Percentiles rank a stretch among this genome's conserved stretches.
These are phyloP conservation scores for Eupithecia insigniata DNA, from an alignment of 2,888 invertebrate genomes.

Conservation along the genomic window DNA sequence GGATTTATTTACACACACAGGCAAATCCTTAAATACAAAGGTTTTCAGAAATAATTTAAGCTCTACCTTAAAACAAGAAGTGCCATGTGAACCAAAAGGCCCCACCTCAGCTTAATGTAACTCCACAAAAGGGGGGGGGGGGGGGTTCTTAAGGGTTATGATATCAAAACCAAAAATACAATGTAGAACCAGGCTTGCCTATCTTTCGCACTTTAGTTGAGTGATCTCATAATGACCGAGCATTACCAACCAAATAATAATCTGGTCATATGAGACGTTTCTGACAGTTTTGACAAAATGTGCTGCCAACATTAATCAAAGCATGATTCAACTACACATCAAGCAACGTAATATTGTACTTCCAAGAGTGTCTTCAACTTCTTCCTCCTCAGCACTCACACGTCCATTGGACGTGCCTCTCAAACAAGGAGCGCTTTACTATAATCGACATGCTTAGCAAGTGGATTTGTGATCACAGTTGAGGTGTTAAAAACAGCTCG, in stretches of 20 bases:
- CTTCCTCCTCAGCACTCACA: neutral
- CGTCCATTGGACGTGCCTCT: too few species aligned
- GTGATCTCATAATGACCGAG: neutral
- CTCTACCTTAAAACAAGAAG: too few species aligned
- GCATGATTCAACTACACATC: neutral
- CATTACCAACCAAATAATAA: neutral
- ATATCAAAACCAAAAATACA: too few species aligned
- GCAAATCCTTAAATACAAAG: too few species aligned
- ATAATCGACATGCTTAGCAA: neutral
- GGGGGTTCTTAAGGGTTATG: too few species aligned
- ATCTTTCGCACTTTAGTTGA: neutral
- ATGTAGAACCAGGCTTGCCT: too few species aligned
- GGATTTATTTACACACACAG: too few species aligned
- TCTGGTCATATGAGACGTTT: neutral
- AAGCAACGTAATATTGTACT: neutral
- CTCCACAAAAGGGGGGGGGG: too few species aligned
- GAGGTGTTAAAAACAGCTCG: neutral
- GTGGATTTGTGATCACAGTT: neutral
- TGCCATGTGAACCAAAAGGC: too few species aligned
- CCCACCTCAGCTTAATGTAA: too few species aligned
- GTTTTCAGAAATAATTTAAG: too few species aligned
- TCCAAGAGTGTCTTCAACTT: neutral
- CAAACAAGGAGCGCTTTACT: neutral
- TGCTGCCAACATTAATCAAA: conserved; percentile 11
- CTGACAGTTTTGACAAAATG: conserved; percentile 11